Percentiles rank a stretch among this genome's conserved stretches.
Conservation (phyloP, 2,797 vertebrate species). For the Zalophus californianus region DNA sequence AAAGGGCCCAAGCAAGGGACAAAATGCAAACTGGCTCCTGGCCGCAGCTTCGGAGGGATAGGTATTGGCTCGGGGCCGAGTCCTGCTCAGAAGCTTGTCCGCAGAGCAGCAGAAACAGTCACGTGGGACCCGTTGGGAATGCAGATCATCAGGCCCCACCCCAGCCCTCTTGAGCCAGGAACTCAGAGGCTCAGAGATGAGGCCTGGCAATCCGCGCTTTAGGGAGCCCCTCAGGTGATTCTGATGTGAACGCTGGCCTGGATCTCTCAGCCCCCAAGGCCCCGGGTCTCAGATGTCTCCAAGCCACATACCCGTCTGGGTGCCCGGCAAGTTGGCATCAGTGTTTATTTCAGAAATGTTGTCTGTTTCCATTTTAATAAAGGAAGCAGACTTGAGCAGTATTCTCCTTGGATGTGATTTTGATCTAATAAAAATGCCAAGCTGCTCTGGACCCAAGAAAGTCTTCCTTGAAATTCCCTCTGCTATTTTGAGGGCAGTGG, state of each 20-base stretch:
- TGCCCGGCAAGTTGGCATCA: neutral
- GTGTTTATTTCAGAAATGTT: slow-evolving; percentile 72
- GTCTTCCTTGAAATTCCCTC: slow-evolving; percentile 58
- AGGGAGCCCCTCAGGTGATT: neutral
- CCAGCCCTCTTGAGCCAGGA: neutral
- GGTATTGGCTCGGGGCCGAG: fast-evolving
- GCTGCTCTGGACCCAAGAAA: slow-evolving; percentile 64
- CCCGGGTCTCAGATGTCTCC: neutral
- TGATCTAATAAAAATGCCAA: slow-evolving; percentile 80
- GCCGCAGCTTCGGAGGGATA: neutral
- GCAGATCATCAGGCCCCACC: neutral
- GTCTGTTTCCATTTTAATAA: slow-evolving; percentile 76
- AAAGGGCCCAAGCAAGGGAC: neutral
- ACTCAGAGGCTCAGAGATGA: neutral
- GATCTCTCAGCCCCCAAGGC: neutral
- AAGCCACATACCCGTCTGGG: fast-evolving
- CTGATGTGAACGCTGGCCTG: neutral
- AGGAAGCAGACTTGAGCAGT: neutral
- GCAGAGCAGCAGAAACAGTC: neutral
- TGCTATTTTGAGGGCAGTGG: slow-evolving; percentile 40
- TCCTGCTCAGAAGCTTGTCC: fast-evolving
- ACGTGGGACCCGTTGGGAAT: neutral
- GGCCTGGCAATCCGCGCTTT: neutral
- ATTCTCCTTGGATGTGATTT: slow-evolving; percentile 67
- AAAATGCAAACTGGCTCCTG: neutral